Evolutionary conservation across 2,888 invertebrate genomes (phyloP), one percentile per base, ranked within the genome.

Genomic region (Sarcophaga caerulescens): DNA sequence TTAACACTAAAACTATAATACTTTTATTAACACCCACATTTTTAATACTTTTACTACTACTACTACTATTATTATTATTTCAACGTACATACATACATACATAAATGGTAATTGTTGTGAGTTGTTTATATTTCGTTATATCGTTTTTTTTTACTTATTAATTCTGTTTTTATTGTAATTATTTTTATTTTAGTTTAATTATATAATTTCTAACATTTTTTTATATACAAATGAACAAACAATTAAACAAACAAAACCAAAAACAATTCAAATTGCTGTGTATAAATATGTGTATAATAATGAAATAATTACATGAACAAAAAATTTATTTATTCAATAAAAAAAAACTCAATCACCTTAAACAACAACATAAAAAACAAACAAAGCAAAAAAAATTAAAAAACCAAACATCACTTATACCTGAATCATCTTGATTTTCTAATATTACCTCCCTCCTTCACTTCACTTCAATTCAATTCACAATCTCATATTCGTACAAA

Each of bases 351-450:
- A 63, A 77, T 62, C 44, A 69, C 23, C 5, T 65, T 70, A 65
- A 77, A 84, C 68, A 82, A 60, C 59, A 62, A 66, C 3, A 62
- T 45, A 68, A 59, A 68, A 45, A 19, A 52, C 52, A 62, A 65
- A 62, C 66, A 74, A 74, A 65, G n/a, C n/a, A 10, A 71, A n/a
- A 74, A 65, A 65, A 52, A 52, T 10, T 10, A 76, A 44, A 77
- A 66, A 45, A 73, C 63, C 74, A 79, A 70, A 66, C 84, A 75
- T 81, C 81, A 84, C 69, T 79, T 79, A 76, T 59, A 85, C 70
- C 82, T 81, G 69, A 73, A 82, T 75, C 82, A 83, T 80, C 73
- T 69, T 80, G 85, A 85, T 81, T 81, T 76, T 71, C 75, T 81
- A 81, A 70, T 81, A 75, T 69, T 75, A 77, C 70, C 73, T 71